Evolutionary conservation across 2,113 vertebrate genomes (phyloP), one percentile per base, ranked within the genome.

Genomic region (Danionella cerebrum): DNA sequence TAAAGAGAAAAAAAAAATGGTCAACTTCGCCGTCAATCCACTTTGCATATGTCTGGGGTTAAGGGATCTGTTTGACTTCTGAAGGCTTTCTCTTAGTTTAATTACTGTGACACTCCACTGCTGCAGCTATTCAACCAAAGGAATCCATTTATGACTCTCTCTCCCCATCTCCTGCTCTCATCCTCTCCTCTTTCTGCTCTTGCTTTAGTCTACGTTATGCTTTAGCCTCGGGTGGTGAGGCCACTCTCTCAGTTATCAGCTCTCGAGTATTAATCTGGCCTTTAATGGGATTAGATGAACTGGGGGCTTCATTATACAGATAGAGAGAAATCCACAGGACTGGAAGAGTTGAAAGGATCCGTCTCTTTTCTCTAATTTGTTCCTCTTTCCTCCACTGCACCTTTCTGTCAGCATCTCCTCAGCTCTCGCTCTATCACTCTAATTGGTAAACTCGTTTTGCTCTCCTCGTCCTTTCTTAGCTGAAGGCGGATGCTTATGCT

Each of bases 281-380:
- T 76, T 79, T 84, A 87, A 88, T 85, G 84, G 85, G 85, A 89
- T 89, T 88, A 89, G 82, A 79, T 70, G 76, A 80, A 85, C 82
- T 80, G 77, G 78, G 48, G 79, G 75, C 81, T 84, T 85, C 82
- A 86, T 85, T 84, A 85, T 48, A 48, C 42, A 36, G 27, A 35
- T 39, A 47, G 59, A 63, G 18, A 36, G 44, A 50, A 35, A 64
- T 81, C 84, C 80, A 83, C 82, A 85, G 79, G 84, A 86, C 80
- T 82, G 78, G 70, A 73, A 85, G 41, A 48, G 47, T 3, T 59
- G 53, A 73, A 71, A 71, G 35, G 50, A 59, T 50, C 60, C 57
- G 16, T 8, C 50, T 42, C 27, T 19, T 16, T 51, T 11, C 1
- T 67, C 24, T 71, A 59, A 71, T 77, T 48, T 53, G 13, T 21